phyloP scores from a whole-genome alignment of 1,140 invertebrate genomes.

The Tetragonula clypearis region DNA sequence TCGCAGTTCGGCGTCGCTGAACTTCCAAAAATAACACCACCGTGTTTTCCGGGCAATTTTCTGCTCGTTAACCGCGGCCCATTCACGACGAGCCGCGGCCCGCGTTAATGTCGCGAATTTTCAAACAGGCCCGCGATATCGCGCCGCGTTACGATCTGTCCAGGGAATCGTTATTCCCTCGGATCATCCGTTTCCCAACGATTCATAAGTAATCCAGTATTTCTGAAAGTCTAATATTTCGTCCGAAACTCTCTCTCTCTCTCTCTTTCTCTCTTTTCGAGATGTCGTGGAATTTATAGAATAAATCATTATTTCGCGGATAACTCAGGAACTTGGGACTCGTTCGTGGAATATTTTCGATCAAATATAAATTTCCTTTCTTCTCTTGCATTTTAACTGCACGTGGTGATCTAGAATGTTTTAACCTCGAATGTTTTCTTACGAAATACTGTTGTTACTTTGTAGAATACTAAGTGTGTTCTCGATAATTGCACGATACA shows the following conservation, averaged over 20 bases:
- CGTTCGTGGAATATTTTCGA: too few relatives aligned
- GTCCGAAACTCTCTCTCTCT: background rate
- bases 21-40: background rate
- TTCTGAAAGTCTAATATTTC: conserved; percentile 1
- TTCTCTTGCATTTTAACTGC: too few relatives aligned
- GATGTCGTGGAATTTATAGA: too few relatives aligned
- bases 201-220: background rate
- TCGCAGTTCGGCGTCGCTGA: background rate
- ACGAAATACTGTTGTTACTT: too few relatives aligned
- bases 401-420: too few relatives aligned
- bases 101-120: background rate
- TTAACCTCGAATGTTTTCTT: too few relatives aligned
- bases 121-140: background rate
- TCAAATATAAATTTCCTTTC: too few relatives aligned
- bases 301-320: too few relatives aligned
- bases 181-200: background rate
- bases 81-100: background rate
- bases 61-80: background rate
- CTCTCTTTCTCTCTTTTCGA: too few relatives aligned
- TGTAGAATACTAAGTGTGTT: too few relatives aligned
- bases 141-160: background rate
- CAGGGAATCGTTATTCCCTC: background rate
- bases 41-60: background rate
- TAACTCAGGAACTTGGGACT: too few relatives aligned
- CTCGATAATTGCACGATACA: too few relatives aligned